These are phyloP conservation scores for Poecilia gillii DNA, from an alignment of 2,797 vertebrate genomes.

Conservation along the genomic window DNA sequence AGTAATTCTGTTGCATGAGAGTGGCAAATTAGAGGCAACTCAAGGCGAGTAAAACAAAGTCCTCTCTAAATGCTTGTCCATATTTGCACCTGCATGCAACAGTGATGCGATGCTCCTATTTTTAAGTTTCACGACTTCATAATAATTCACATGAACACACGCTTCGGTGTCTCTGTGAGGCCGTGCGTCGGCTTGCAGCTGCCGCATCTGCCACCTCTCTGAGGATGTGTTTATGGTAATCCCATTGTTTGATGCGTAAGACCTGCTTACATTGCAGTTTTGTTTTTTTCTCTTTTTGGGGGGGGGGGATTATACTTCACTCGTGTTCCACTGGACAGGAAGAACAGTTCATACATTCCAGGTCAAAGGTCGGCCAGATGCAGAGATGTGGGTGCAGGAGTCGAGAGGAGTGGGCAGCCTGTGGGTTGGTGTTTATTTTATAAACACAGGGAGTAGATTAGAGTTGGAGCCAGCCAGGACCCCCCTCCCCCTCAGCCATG, in stretches of 20 bases:
- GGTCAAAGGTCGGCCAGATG: constrained; percentile 79
- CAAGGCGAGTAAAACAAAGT: constrained; percentile 37
- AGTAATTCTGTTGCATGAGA: constrained; percentile 55
- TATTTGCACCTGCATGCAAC: constrained; percentile 29
- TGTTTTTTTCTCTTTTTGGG: accelerated
- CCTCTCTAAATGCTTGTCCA: constrained; percentile 35
- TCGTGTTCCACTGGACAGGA: constrained; percentile 67
- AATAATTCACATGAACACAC: constrained; percentile 25
- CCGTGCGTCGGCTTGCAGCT: constrained; percentile 8
- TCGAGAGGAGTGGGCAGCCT: constrained; percentile 49
- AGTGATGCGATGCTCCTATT: constrained; percentile 1
- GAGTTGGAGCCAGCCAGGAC: constrained; percentile 63
- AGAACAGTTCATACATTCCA: constrained; percentile 70
- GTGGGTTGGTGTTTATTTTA: constrained; percentile 78
- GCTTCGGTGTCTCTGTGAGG: constrained; percentile 14
- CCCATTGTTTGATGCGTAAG: constrained; percentile 54
- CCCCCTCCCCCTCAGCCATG: constrained; percentile 68
- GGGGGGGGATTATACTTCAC: constrained; percentile 39
- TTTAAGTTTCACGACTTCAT: constrained; percentile 11
- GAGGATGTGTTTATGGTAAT: constrained; percentile 51
- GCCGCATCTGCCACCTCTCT: constrained; percentile 47
- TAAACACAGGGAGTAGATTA: constrained; percentile 81
- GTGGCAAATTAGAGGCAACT: constrained; percentile 56
- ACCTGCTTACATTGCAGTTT: constrained; percentile 64
- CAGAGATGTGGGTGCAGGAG: constrained; percentile 51